These are phyloP conservation scores for Gadus macrocephalus DNA, from an alignment of 2,113 vertebrate genomes.

Conservation along the genomic window DNA sequence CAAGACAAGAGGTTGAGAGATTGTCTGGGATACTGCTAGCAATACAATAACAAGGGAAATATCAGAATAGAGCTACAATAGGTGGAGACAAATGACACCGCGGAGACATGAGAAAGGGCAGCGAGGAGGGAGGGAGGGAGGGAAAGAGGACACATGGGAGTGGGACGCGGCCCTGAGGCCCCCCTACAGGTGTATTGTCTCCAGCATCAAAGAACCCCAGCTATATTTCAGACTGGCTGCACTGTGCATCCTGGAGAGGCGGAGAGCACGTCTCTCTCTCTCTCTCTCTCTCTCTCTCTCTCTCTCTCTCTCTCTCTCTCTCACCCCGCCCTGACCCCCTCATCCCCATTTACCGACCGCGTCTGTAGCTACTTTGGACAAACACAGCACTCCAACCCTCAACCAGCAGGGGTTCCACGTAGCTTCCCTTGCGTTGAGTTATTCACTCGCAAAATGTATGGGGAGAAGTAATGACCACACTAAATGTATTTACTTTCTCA, in stretches of 20 bases:
- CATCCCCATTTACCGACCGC: constrained; percentile 26
- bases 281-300: constrained; percentile 27
- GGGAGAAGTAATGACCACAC: constrained; percentile 34
- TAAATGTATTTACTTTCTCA: constrained; percentile 52
- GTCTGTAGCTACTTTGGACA: constrained; percentile 19
- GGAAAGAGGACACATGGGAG: constrained; percentile 2
- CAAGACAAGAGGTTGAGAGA: constrained; percentile 1
- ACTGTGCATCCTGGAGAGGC: constrained; percentile 43
- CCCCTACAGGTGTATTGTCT: constrained; percentile 60
- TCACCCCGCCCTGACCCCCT: constrained; percentile 45
- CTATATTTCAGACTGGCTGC: constrained; percentile 50
- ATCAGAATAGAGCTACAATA: constrained; percentile 12
- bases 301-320: constrained; percentile 18
- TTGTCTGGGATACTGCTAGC: constrained; percentile 4
- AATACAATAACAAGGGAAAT: constrained; percentile 7
- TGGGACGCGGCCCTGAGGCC: constrained; percentile 38
- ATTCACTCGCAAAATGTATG: constrained; percentile 19
- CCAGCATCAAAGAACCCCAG: constrained; percentile 50
- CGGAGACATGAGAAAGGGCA: constrained; percentile 23
- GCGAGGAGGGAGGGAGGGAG: neutral
- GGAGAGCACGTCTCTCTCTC: constrained; percentile 30
- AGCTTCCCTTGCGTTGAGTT: constrained; percentile 14
- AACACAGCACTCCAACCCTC: constrained; percentile 29
- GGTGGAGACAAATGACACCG: constrained; percentile 18
- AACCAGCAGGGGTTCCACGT: constrained; percentile 42